A percentile compares a stretch with the other conserved stretches of the same genome.
Evolutionary conservation across 2,113 vertebrate species (phyloP).

Genomic region (Carassius auratus): DNA sequence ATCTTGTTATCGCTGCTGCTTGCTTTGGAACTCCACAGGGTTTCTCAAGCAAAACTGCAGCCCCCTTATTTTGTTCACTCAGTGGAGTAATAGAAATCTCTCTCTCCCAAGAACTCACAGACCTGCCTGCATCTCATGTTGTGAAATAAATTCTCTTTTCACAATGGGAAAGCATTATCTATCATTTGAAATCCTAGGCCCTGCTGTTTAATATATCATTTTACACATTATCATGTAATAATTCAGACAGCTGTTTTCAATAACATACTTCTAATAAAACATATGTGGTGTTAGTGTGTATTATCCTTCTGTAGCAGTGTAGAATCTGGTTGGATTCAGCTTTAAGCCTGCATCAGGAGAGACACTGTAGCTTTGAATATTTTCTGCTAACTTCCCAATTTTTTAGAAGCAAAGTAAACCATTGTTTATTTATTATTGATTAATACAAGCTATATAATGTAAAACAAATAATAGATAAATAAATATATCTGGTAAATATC

Average conservation of each 20-base stretch:
- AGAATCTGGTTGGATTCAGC: neutral
- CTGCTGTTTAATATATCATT: neutral
- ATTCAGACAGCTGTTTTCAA: constrained; percentile 10
- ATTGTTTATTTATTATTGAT: neutral
- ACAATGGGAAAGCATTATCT: constrained; percentile 16
- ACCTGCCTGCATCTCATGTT: constrained; percentile 10
- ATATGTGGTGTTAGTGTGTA: neutral
- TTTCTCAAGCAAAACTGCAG: constrained; percentile 9
- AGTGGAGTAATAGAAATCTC: constrained; percentile 37
- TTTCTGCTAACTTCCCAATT: neutral
- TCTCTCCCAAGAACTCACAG: constrained; percentile 15
- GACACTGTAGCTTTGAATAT: neutral
- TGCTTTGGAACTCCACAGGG: constrained; percentile 30
- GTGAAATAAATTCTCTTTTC: constrained; percentile 30
- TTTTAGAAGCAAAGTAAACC: neutral
- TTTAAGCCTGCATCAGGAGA: neutral
- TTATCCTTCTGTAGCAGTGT: neutral
- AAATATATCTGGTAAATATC: no score
- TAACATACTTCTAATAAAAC: neutral
- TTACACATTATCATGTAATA: neutral
- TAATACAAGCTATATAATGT: neutral
- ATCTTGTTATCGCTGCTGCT: constrained; percentile 24
- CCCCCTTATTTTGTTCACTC: constrained; percentile 25
- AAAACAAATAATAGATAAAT: no score
- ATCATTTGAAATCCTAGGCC: neutral